Evolutionary conservation across 2,888 invertebrate genomes (phyloP).

Genomic region (Lagria hirta): DNA sequence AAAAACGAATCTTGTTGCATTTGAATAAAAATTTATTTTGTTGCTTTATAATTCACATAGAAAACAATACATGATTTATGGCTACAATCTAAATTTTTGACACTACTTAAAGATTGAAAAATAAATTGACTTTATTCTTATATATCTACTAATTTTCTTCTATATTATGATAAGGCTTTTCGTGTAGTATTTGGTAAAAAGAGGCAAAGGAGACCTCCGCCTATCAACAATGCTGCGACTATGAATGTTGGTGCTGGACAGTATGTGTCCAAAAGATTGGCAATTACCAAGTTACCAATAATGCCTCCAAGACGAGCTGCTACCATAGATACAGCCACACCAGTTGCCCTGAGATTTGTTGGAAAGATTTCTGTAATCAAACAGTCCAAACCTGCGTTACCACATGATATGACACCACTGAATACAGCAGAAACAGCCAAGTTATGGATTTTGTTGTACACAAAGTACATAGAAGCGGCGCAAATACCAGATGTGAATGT

Average conservation of each 20-base stretch:
- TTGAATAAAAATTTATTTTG: too few relatives aligned
- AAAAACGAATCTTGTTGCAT: too few relatives aligned
- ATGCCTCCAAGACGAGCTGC: constrained; percentile 89
- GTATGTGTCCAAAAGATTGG: constrained; percentile 80
- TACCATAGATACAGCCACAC: constrained; percentile 88
- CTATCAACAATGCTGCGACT: constrained; percentile 79
- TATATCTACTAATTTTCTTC: too few relatives aligned
- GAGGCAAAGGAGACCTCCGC: constrained; percentile 86
- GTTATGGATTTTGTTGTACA: constrained; percentile 80
- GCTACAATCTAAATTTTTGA: too few relatives aligned
- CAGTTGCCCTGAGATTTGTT: constrained; percentile 86
- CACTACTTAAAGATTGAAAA: too few relatives aligned
- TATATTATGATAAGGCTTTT: constrained; percentile 61
- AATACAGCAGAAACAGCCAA: constrained; percentile 81
- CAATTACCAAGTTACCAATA: constrained; percentile 85
- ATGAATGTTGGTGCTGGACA: constrained; percentile 93
- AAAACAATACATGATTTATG: too few relatives aligned
- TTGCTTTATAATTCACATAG: too few relatives aligned
- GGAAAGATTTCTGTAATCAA: constrained; percentile 92
- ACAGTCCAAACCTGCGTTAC: constrained; percentile 88
- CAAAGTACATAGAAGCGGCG: constrained; percentile 82
- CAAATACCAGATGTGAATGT: constrained; percentile 82
- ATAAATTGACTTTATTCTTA: too few relatives aligned
- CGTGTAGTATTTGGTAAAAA: constrained; percentile 88
- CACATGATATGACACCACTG: constrained; percentile 85